Percentiles rank a stretch among this genome's conserved stretches.
These are phyloP conservation scores for Lepus oiostolus DNA, from an alignment of 2,797 vertebrate species.

Conservation along the genomic window DNA sequence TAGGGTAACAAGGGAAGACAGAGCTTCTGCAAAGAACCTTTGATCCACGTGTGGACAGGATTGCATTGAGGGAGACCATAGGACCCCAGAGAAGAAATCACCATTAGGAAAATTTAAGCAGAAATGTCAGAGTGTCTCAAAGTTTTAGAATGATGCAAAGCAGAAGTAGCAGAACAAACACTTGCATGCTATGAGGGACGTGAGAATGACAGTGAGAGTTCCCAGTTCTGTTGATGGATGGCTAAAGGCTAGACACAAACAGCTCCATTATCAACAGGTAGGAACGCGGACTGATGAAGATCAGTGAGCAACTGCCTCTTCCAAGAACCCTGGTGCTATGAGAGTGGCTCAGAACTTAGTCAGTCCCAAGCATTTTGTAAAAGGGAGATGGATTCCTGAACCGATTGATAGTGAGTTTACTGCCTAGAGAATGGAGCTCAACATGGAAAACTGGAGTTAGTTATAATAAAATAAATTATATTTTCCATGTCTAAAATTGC, in stretches of 20 bases:
- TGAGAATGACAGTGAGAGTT: not conserved
- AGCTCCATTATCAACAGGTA: not conserved
- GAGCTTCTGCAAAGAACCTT: not conserved
- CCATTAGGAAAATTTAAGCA: not conserved
- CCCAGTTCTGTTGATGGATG: not conserved
- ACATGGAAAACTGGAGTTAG: not conserved
- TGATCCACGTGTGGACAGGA: not conserved
- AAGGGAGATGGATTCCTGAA: not conserved
- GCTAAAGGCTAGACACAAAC: not conserved
- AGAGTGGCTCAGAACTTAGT: not conserved
- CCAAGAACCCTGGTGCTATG: rapidly evolving
- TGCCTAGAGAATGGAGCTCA: not conserved
- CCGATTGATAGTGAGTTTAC: not conserved
- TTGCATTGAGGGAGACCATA: not conserved
- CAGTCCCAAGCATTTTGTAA: not conserved
- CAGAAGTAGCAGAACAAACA: not conserved
- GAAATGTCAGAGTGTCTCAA: not conserved
- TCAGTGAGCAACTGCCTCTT: not conserved
- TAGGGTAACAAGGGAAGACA: not conserved
- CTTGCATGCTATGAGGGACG: not conserved
- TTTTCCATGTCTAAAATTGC: not conserved
- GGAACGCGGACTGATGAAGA: not conserved
- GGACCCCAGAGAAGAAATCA: not conserved
- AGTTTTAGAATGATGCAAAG: not conserved
- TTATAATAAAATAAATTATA: slow-evolving; percentile 25